Evolutionary conservation across 2,797 vertebrate genomes (phyloP).

Genomic region (Triplophysa bombifrons): DNA sequence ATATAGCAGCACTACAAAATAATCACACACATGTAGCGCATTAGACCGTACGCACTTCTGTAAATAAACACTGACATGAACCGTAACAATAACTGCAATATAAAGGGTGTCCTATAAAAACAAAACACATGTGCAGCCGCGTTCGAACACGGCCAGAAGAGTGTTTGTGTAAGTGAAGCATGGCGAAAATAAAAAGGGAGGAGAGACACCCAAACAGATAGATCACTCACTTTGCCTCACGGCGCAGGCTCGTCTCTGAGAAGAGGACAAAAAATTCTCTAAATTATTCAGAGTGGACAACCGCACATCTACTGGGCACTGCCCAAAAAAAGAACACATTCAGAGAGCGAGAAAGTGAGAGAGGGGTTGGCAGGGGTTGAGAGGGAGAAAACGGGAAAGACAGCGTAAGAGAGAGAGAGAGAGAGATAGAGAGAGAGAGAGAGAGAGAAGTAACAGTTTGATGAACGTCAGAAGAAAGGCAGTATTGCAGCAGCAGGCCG

Average conservation of each 20-base stretch:
- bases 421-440: slow-evolving; percentile 34
- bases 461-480: slow-evolving; percentile 64
- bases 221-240: slow-evolving; percentile 51
- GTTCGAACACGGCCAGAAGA: slow-evolving; percentile 13
- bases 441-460: slow-evolving; percentile 55
- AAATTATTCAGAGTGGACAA: slow-evolving; percentile 63
- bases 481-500: slow-evolving; percentile 59
- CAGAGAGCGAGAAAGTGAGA: slow-evolving; percentile 35
- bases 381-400: slow-evolving; percentile 38
- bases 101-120: neutral
- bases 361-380: slow-evolving; percentile 32
- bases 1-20: neutral
- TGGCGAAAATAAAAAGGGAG: slow-evolving; percentile 35
- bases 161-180: slow-evolving; percentile 2
- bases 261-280: slow-evolving; percentile 58
- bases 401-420: slow-evolving; percentile 39
- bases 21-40: neutral
- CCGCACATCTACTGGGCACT: slow-evolving; percentile 50
- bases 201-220: slow-evolving; percentile 53
- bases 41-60: neutral
- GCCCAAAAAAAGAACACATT: slow-evolving; percentile 54
- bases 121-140: neutral
- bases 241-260: slow-evolving; percentile 46
- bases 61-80: neutral
- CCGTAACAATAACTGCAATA: slow-evolving; percentile 2